Base-by-base conservation (phyloP, 2,888 invertebrate genomes). In the Laspeyria flexula region DNA sequence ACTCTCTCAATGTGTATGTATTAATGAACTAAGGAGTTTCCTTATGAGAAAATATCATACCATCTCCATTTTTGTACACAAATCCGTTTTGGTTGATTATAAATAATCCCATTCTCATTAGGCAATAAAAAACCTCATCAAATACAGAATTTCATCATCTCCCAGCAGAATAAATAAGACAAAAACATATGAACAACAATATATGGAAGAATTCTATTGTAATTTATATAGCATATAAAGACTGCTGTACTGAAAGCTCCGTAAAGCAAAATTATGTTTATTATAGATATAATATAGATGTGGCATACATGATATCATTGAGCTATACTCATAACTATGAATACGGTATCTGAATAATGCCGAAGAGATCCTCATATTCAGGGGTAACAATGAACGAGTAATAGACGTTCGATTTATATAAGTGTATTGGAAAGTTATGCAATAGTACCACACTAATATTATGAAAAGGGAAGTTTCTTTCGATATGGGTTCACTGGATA, bases 311-410 rank as follows among this genome's bases (percentile, higher is more conserved):
- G 29, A 40, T n/a, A 45, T 41, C n/a, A 44, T 16, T 35, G 35
- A 39, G 59, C 43, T 33, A 38, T 48, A 51, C 34, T 54, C 60
- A 54, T 64, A 60, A 64, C 65, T 66, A 62, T 66, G 58, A 64
- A 65, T 60, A 56, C 49, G 27, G 33, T 45, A 49, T 64, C 49
- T 48, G 55, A 68, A 67, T 67, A 59, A 54, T 41, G 50, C 15
- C 33, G 13, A 10, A 12, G n/a, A 34, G 30, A 33, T 47, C 25
- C 25, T 23, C 11, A 15, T 16, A 37, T 45, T 45, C 45, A n/a
- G 27, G 23, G 35, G 42, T 37, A 42, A 37, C 51, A 33, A 52
- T 55, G 66, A 38, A 51, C 40, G 10, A 49, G 51, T 48, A 35
- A 49, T 62, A 66, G 45, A 39, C 42, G 31, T 58, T 54, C 43